Conservation (phyloP, 2,888 invertebrate genomes). For the Agrotis clavis region DNA sequence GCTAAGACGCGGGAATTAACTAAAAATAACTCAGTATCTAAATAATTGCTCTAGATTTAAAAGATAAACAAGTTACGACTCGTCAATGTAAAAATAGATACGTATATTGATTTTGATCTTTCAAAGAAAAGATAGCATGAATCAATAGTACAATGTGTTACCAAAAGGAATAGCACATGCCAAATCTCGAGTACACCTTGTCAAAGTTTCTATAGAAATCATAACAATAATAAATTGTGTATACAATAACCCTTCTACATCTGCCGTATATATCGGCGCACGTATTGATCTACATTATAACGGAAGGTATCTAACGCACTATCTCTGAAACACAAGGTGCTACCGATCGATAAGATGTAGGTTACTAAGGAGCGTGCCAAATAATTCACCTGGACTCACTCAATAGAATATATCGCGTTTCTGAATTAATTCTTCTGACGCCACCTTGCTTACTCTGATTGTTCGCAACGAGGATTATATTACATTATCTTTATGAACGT, state of each 20-base stretch:
- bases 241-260: slow-evolving; percentile 86
- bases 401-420: slow-evolving; percentile 78
- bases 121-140: slow-evolving; percentile 40
- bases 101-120: slow-evolving; percentile 28
- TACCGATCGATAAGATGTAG: slow-evolving; percentile 66
- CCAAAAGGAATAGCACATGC: slow-evolving; percentile 74
- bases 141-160: slow-evolving; percentile 53
- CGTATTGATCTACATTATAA: slow-evolving; percentile 69
- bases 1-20: slow-evolving; percentile 39
- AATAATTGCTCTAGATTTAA: slow-evolving; percentile 37
- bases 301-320: slow-evolving; percentile 64
- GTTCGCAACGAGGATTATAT: slow-evolving; percentile 88
- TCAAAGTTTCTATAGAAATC: slow-evolving; percentile 78
- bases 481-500: slow-evolving; percentile 89
- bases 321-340: slow-evolving; percentile 77
- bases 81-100: slow-evolving; percentile 46
- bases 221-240: slow-evolving; percentile 78
- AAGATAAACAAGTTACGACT: slow-evolving; percentile 41
- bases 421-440: slow-evolving; percentile 74
- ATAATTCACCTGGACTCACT: slow-evolving; percentile 78
- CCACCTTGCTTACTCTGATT: slow-evolving; percentile 86
- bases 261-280: slow-evolving; percentile 76
- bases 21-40: slow-evolving; percentile 44
- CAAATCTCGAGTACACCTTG: slow-evolving; percentile 81
- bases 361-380: slow-evolving; percentile 86